These are phyloP conservation scores for Cyrtodaria siliqua DNA, from an alignment of 2,888 invertebrate genomes.

Conservation along the genomic window DNA sequence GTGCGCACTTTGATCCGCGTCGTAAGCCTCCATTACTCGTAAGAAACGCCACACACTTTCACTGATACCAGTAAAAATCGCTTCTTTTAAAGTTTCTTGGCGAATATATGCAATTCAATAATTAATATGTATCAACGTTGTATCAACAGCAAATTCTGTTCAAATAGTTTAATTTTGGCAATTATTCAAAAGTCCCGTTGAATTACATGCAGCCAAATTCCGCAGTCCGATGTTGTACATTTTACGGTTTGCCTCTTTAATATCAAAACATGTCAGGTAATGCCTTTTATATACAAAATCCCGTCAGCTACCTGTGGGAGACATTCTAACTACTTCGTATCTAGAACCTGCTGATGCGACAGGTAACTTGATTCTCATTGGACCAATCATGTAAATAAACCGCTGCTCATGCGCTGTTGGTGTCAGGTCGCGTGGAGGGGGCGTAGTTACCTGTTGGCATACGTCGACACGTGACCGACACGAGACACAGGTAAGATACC, in stretches of 20 bases:
- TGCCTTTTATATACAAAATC: constrained; percentile 4
- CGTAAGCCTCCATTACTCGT: constrained; percentile 53
- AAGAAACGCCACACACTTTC: too few species aligned
- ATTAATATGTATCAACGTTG: too few species aligned
- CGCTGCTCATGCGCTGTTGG: constrained; percentile 41
- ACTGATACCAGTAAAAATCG: too few species aligned
- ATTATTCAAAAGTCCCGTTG: too few species aligned
- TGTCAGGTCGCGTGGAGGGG: constrained; percentile 61
- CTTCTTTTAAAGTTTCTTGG: too few species aligned
- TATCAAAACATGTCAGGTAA: not conserved
- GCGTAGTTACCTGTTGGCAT: constrained; percentile 41
- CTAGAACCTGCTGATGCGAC: constrained; percentile 40
- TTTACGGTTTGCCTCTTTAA: not conserved
- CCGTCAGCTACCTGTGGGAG: not conserved
- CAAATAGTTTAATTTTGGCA: too few species aligned
- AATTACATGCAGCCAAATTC: too few species aligned
- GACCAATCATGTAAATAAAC: constrained; percentile 40
- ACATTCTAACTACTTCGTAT: too few species aligned
- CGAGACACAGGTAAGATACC: not conserved
- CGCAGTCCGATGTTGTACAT: not conserved
- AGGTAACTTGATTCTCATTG: constrained; percentile 58
- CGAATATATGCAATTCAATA: too few species aligned
- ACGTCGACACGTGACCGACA: constrained; percentile 42
- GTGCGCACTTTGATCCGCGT: constrained; percentile 31
- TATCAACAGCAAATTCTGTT: too few species aligned